Conservation (phyloP, 2,797 vertebrate species). For the Pseudochirops corinnae region DNA sequence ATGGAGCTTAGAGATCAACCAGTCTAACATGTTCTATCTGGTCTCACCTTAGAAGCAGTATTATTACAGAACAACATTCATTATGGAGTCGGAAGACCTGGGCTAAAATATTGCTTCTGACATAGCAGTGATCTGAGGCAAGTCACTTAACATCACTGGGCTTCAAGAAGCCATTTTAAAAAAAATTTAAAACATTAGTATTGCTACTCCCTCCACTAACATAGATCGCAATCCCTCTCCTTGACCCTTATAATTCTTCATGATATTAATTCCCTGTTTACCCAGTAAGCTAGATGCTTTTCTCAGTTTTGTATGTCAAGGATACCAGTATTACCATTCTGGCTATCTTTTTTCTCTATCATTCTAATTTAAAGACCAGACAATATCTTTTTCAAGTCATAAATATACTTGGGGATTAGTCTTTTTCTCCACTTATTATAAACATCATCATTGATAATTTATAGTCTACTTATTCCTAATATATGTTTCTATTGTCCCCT, state of each 20-base stretch:
- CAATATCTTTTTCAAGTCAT: no score
- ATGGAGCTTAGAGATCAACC: neutral
- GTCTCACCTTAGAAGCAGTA: neutral
- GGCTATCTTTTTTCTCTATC: neutral
- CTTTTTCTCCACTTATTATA: no score
- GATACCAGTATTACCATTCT: neutral
- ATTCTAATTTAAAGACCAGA: no score
- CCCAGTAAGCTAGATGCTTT: neutral
- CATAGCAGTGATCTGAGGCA: neutral
- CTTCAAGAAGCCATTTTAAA: neutral
- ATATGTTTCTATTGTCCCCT: no score
- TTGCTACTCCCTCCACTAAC: neutral
- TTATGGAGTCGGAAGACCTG: neutral
- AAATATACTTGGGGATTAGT: no score
- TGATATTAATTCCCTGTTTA: neutral
- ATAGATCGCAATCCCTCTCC: neutral
- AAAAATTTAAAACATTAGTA: no score
- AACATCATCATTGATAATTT: no score
- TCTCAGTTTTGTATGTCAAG: neutral
- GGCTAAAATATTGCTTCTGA: neutral
- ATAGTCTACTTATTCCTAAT: no score
- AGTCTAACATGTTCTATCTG: neutral
- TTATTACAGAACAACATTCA: neutral
- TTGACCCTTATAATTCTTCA: neutral
- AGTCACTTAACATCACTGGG: neutral